These are phyloP conservation scores for Lateolabrax maculatus DNA, from an alignment of 2,797 vertebrate genomes.

Conservation along the genomic window DNA sequence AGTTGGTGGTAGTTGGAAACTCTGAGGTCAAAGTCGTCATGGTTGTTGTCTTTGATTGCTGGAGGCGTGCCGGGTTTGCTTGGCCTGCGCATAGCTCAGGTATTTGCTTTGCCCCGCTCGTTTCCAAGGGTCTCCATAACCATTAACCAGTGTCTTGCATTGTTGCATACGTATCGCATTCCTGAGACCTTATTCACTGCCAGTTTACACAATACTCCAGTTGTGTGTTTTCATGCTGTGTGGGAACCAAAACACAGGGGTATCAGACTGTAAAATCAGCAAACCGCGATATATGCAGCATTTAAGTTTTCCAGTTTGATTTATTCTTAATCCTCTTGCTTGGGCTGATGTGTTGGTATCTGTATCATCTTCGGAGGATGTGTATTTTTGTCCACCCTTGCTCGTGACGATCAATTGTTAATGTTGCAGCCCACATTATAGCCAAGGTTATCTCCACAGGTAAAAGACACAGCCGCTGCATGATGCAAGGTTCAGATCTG, in stretches of 20 bases:
- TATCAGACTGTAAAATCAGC: constrained; percentile 53
- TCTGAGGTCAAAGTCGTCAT: constrained; percentile 49
- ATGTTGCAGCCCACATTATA: constrained; percentile 20
- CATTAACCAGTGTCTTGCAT: constrained; percentile 79
- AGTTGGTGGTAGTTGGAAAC: constrained; percentile 1
- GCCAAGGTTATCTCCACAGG: constrained; percentile 40
- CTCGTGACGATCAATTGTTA: constrained; percentile 1
- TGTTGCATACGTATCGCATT: constrained; percentile 76
- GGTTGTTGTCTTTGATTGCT: constrained; percentile 47
- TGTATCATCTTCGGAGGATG: constrained; percentile 20
- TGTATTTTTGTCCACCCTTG: constrained; percentile 1
- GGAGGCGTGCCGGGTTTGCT: constrained; percentile 60
- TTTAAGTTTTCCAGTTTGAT: constrained; percentile 27
- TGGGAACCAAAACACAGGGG: constrained; percentile 66
- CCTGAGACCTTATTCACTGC: constrained; percentile 70
- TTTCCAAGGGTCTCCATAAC: constrained; percentile 73
- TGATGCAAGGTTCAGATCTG: constrained; percentile 34
- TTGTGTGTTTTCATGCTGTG: constrained; percentile 63
- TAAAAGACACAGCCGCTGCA: constrained; percentile 18
- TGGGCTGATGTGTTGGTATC: constrained; percentile 19
- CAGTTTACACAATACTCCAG: constrained; percentile 61
- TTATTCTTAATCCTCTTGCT: constrained; percentile 8
- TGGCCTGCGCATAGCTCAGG: constrained; percentile 65
- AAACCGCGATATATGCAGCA: constrained; percentile 27
- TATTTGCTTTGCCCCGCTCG: constrained; percentile 70